phyloP scores from a whole-genome alignment of 2,113 vertebrate species.

The Istiophorus platypterus region DNA sequence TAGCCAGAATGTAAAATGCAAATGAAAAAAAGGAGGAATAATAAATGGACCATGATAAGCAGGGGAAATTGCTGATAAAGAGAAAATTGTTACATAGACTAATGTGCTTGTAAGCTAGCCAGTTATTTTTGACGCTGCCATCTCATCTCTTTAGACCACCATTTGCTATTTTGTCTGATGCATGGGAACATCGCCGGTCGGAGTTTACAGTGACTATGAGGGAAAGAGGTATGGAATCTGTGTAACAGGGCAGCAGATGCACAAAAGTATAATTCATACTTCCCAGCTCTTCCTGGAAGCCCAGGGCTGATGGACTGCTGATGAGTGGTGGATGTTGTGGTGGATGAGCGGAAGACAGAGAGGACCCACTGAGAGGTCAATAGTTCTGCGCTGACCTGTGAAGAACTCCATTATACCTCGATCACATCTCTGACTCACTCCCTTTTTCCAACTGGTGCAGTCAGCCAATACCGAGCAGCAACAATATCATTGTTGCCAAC shows the following conservation, averaged over 20 bases:
- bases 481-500: constrained; percentile 69
- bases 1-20: constrained; percentile 61
- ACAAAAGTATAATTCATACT: constrained; percentile 48
- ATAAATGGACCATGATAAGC: constrained; percentile 71
- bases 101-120: constrained; percentile 64
- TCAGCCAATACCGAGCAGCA: constrained; percentile 52
- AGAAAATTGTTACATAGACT: constrained; percentile 74
- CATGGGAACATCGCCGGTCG: constrained; percentile 16
- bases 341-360: constrained; percentile 69
- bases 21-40: constrained; percentile 66
- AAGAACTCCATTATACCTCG: constrained; percentile 81
- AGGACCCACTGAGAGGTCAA: constrained; percentile 77
- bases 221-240: constrained; percentile 37
- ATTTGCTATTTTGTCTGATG: constrained; percentile 69
- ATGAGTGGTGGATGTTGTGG: constrained; percentile 69
- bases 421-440: constrained; percentile 73
- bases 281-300: constrained; percentile 48
- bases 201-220: constrained; percentile 27
- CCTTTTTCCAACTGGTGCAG: constrained; percentile 42
- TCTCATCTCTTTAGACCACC: constrained; percentile 52
- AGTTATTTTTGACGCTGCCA: constrained; percentile 48
- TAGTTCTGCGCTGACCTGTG: constrained; percentile 79
- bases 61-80: constrained; percentile 75
- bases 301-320: constrained; percentile 63
- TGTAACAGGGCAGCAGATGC: constrained; percentile 38